Percentiles rank a stretch among this genome's conserved stretches.
Conservation (phyloP, 2,113 vertebrate species). For the Protobothrops flavoviridis region DNA sequence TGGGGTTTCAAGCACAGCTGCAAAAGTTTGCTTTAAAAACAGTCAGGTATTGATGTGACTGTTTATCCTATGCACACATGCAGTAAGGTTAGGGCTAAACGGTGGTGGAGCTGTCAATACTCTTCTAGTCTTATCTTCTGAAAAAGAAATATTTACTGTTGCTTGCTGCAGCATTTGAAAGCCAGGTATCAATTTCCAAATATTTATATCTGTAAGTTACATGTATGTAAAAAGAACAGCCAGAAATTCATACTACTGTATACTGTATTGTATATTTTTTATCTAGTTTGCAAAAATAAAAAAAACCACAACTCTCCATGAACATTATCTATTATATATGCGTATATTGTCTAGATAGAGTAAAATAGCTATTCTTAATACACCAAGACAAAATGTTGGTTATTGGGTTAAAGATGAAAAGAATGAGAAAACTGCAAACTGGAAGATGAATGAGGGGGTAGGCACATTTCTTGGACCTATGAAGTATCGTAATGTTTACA, state of each 20-base stretch:
- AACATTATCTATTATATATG: background rate
- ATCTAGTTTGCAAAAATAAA: background rate
- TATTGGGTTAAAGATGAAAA: background rate
- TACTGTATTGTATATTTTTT: background rate
- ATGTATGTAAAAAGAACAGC: background rate
- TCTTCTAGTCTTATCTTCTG: background rate
- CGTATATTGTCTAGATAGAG: too few relatives aligned
- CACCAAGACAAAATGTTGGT: background rate
- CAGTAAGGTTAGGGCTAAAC: background rate
- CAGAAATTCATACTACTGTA: background rate
- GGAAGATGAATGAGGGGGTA: background rate
- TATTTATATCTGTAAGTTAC: background rate
- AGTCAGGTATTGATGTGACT: background rate
- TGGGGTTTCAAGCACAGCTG: constrained; percentile 12
- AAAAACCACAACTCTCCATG: background rate
- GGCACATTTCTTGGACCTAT: background rate
- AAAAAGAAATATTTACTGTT: background rate
- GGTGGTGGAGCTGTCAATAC: background rate
- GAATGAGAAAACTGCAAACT: background rate
- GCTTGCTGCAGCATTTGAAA: background rate
- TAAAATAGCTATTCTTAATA: background rate
- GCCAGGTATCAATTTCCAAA: background rate
- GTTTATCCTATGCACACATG: background rate
- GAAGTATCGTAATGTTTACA: background rate
- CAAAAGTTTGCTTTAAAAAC: constrained; percentile 5